Conservation (phyloP, 2,113 vertebrate species). For the Sebastes schlegelii region DNA sequence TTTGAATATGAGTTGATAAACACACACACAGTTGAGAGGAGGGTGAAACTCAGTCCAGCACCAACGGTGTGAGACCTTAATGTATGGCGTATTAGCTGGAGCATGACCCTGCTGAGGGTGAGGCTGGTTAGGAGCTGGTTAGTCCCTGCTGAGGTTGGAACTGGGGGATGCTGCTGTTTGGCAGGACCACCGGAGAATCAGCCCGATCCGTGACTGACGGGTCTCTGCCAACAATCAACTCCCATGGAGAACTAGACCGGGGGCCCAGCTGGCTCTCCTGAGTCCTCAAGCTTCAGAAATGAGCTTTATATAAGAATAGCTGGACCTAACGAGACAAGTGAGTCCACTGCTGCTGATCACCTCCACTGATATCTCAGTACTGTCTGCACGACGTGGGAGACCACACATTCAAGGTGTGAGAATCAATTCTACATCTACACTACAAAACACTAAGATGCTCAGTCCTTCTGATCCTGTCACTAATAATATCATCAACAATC, state of each 20-base stretch:
- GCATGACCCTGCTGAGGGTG: slow-evolving; percentile 19
- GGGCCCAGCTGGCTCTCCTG: slow-evolving; percentile 4
- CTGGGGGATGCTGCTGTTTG: slow-evolving; percentile 20
- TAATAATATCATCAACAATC: background rate
- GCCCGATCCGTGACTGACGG: slow-evolving; percentile 1
- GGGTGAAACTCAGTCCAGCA: background rate
- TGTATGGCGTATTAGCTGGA: slow-evolving; percentile 3
- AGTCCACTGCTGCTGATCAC: background rate
- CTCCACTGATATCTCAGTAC: background rate
- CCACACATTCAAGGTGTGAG: too few relatives aligned
- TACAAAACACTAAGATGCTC: background rate
- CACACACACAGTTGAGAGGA: background rate
- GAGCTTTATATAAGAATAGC: background rate
- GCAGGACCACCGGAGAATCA: slow-evolving; percentile 17
- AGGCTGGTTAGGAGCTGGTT: slow-evolving; percentile 18
- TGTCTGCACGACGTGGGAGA: background rate
- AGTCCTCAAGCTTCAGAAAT: slow-evolving; percentile 1
- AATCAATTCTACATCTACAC: background rate
- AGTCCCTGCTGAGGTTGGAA: slow-evolving; percentile 6
- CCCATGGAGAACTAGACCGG: background rate
- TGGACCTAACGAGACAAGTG: background rate
- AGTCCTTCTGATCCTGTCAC: background rate
- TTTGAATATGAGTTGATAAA: background rate
- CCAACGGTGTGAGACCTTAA: background rate
- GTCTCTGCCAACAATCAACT: slow-evolving; percentile 9